These are phyloP conservation scores for Hyperoplus immaculatus DNA, from an alignment of 2,797 vertebrate genomes.

Conservation along the genomic window DNA sequence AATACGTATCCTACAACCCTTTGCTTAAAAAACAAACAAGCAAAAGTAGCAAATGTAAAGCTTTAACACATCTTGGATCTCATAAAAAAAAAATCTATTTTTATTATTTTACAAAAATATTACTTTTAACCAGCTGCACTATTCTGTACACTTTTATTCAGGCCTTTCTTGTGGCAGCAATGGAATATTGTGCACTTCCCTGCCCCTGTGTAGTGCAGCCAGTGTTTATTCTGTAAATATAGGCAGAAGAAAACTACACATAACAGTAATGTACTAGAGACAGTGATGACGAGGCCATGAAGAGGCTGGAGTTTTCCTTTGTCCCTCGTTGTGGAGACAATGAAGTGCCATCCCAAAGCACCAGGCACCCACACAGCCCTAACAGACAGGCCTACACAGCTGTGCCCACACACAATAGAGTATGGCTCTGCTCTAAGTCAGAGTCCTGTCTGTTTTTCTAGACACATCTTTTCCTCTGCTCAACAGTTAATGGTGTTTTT, in stretches of 20 bases:
- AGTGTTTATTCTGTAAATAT: too few species aligned
- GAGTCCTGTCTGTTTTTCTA: conserved; percentile 20
- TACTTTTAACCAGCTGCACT: too few species aligned
- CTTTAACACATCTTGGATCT: too few species aligned
- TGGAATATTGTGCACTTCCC: background rate
- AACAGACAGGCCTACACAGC: conserved; percentile 37
- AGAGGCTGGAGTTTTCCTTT: conserved; percentile 8
- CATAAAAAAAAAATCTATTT: too few species aligned
- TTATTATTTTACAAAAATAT: too few species aligned
- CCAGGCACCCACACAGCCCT: conserved; percentile 32
- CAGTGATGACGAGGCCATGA: conserved; percentile 2
- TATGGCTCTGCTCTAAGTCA: conserved; percentile 1
- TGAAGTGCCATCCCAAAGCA: conserved; percentile 36
- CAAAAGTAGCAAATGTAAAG: background rate
- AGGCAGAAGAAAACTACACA: background rate
- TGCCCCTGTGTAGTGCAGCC: background rate
- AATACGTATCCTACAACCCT: background rate
- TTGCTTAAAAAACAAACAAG: background rate
- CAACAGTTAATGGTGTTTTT: conserved; percentile 5
- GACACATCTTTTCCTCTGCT: background rate
- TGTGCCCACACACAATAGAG: conserved; percentile 18
- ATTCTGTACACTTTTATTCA: too few species aligned
- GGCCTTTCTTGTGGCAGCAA: too few species aligned
- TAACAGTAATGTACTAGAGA: background rate
- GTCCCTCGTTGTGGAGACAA: conserved; percentile 33